Percentiles rank a stretch among this genome's conserved stretches.
These are phyloP conservation scores for Corvus hawaiiensis DNA, from an alignment of 2,113 vertebrate genomes.

Conservation along the genomic window DNA sequence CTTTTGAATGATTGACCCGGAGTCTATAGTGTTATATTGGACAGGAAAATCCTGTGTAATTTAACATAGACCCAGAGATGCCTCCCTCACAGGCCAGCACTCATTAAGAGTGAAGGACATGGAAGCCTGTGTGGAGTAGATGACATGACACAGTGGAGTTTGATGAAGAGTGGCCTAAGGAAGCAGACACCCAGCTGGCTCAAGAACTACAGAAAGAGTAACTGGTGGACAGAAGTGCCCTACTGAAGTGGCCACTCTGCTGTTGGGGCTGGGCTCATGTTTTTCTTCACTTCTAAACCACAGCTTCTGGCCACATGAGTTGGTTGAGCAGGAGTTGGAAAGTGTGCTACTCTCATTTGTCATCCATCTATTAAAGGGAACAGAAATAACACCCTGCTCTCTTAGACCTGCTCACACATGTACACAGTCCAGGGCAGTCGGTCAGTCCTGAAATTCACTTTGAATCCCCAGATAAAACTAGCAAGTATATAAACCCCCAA, in stretches of 20 bases:
- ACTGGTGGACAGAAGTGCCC: not conserved
- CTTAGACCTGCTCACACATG: not conserved
- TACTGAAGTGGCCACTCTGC: not conserved
- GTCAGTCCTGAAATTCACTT: not conserved
- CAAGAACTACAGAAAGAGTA: not conserved
- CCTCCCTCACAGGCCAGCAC: not conserved
- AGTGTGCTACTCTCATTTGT: not conserved
- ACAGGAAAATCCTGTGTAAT: not conserved
- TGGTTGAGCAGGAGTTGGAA: not conserved
- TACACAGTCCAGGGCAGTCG: not conserved
- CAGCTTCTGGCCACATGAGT: not conserved
- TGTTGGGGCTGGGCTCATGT: fast-evolving
- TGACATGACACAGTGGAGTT: not conserved
- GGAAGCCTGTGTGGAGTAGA: not conserved
- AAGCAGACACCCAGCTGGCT: not conserved
- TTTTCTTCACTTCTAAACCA: not conserved
- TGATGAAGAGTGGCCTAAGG: not conserved
- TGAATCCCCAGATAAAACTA: not conserved
- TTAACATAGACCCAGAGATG: not conserved
- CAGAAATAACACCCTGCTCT: not conserved
- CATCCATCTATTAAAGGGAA: not conserved
- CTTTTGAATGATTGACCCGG: not conserved
- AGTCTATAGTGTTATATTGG: not conserved
- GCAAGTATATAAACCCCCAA: not conserved
- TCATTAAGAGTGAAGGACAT: not conserved